phyloP scores from a whole-genome alignment of 2,797 vertebrate species.

The Xiphorhynchus erythropygius region DNA sequence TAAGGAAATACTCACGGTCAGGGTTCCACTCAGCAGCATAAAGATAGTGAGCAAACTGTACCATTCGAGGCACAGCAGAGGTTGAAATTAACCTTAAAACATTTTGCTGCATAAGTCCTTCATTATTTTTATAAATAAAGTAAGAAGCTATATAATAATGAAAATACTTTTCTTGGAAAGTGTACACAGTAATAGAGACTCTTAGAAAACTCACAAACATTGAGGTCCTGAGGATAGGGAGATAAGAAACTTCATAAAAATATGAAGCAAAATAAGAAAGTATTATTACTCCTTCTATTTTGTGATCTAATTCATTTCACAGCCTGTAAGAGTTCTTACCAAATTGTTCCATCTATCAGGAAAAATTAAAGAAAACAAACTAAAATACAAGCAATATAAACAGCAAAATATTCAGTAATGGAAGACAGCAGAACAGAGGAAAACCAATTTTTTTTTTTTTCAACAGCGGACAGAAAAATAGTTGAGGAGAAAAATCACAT shows the following conservation, averaged over 20 bases:
- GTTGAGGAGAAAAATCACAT: neutral
- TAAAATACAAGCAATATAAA: neutral
- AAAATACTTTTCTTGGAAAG: neutral
- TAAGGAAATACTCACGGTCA: neutral
- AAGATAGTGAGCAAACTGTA: neutral
- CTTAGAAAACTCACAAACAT: neutral
- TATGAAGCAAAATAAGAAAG: neutral
- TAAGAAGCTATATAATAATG: neutral
- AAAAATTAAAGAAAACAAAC: neutral
- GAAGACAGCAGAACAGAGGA: neutral
- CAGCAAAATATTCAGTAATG: neutral
- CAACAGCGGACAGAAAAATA: neutral
- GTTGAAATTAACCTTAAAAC: neutral
- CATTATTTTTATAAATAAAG: neutral
- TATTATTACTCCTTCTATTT: neutral
- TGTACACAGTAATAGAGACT: rapidly evolving
- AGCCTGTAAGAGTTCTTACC: neutral
- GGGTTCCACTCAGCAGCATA: neutral
- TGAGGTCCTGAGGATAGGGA: neutral
- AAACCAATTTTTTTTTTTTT: neutral
- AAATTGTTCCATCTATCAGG: neutral
- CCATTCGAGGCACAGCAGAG: neutral
- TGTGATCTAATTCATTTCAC: neutral
- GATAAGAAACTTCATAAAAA: neutral
- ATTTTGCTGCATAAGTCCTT: neutral